These are phyloP conservation scores for Calidris pugnax DNA, from an alignment of 2,113 vertebrate genomes.

Conservation along the genomic window DNA sequence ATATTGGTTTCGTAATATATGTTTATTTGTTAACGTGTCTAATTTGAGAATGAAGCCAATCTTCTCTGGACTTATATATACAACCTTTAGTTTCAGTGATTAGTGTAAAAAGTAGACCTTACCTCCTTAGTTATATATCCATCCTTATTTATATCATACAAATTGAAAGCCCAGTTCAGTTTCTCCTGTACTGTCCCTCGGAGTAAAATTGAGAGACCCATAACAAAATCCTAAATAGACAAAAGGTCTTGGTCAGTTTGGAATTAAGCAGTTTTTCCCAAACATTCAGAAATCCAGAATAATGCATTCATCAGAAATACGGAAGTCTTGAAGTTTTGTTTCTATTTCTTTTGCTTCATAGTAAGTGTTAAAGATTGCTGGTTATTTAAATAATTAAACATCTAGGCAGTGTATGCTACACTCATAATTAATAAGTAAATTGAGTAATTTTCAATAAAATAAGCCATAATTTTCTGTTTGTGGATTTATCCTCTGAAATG, in stretches of 20 bases:
- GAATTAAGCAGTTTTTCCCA: background rate
- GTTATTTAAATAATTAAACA: background rate
- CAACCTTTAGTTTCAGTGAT: background rate
- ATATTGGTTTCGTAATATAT: background rate
- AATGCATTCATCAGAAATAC: background rate
- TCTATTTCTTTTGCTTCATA: background rate
- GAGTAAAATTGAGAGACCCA: constrained; percentile 95
- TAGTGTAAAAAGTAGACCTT: constrained; percentile 31
- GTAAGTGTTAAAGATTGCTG: background rate
- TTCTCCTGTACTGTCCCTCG: constrained; percentile 96
- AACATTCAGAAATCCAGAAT: background rate
- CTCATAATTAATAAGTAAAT: background rate
- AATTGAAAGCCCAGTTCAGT: constrained; percentile 98
- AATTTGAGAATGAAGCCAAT: background rate
- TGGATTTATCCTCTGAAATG: too few species aligned
- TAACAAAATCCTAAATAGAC: constrained; percentile 89
- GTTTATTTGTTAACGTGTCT: background rate
- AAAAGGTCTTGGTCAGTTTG: constrained; percentile 10
- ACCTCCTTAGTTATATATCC: constrained; percentile 99
- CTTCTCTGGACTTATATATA: background rate
- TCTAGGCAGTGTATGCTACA: background rate
- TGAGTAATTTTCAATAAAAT: background rate
- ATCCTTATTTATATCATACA: constrained; percentile 99
- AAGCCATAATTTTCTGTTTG: background rate
- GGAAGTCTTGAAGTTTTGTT: background rate